Evolutionary conservation across 1,140 invertebrate species (phyloP), one percentile per base, ranked within the genome.

Genomic region (Zaprionus gabonicus): DNA sequence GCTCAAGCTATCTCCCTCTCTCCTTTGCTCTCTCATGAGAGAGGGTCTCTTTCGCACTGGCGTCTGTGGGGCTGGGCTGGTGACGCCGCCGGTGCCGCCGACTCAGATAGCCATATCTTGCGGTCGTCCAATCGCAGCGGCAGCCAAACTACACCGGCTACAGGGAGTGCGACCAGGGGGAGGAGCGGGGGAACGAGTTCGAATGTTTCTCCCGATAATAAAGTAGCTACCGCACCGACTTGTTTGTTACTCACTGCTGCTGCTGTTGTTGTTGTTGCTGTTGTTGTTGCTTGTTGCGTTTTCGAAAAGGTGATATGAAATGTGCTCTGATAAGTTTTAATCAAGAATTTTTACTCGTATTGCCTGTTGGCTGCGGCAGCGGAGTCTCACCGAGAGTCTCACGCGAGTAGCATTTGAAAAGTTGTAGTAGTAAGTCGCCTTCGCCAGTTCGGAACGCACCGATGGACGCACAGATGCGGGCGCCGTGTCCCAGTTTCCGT

Each of bases 251-350:
- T 51, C 46, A 51, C 12, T 23, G 44, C 57, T 73, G 71, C 64
- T 41, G 44, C 57, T 73, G 71, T 36, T 67, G 70, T 23, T 69
- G 28, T 36, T 73, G 49, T 55, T 62, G 49, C 20, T 78, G 71
- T 56, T 72, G 17, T 41, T 80, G 68, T 68, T 81, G 72, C 67
- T 20, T 85, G 79, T 77, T 88, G 80, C 80, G 80, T 87, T 87
- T 90, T 81, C 91, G 76, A 82, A 91, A 91, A 92, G 90, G 90
- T 92, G 90, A 91, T 91, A 91, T 91, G 90, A 87, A 91, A 84
- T 91, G 85, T 88, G 81, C 81, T 91, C 91, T 91, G 90, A 91
- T 91, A 91, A 91, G 85, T 91, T 91, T 91, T 91, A 91, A 91
- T 91, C 90, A 91, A 83, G 85, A 91, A 87, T 82, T 91, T 91